Conservation (phyloP, 2,888 invertebrate species). For the Cordilura impudica region DNA sequence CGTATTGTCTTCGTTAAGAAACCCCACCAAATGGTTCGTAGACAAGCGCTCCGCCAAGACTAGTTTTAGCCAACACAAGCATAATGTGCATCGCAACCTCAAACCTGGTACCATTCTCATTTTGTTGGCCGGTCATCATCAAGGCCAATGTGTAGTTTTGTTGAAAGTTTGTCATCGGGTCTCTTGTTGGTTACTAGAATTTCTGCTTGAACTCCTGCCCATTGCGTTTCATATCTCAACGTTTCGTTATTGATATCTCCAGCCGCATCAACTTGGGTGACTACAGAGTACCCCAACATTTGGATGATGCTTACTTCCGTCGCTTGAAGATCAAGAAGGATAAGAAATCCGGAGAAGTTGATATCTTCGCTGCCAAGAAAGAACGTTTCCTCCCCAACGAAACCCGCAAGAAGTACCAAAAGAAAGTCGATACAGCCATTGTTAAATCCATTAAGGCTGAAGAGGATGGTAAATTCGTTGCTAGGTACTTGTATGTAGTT, state of each 20-base stretch:
- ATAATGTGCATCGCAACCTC: conserved; percentile 86
- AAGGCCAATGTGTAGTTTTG: conserved; percentile 97
- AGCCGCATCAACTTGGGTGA: conserved; percentile 90
- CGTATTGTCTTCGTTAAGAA: conserved; percentile 89
- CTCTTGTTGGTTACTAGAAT: conserved; percentile 95
- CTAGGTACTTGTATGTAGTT: conserved; percentile 96
- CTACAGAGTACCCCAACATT: conserved; percentile 88
- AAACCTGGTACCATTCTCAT: conserved; percentile 96
- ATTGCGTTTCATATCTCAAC: conserved; percentile 94
- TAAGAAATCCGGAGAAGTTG: conserved; percentile 91
- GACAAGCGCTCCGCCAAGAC: conserved; percentile 85
- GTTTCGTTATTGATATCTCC: conserved; percentile 96
- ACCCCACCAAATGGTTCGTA: conserved; percentile 88
- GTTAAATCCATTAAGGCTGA: conserved; percentile 90
- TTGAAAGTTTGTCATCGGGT: conserved; percentile 92
- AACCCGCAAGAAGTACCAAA: conserved; percentile 94
- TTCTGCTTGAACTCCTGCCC: conserved; percentile 96
- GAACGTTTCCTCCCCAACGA: conserved; percentile 94
- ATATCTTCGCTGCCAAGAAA: conserved; percentile 96
- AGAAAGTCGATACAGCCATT: conserved; percentile 87
- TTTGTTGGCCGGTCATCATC: conserved; percentile 95
- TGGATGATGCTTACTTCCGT: conserved; percentile 96
- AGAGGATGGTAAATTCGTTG: conserved; percentile 90
- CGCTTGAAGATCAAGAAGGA: conserved; percentile 85
- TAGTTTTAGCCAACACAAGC: conserved; percentile 88